A percentile compares a stretch with the other conserved stretches of the same genome.
phyloP scores from a whole-genome alignment of 2,797 vertebrate species.

The Sebastes dallii region DNA sequence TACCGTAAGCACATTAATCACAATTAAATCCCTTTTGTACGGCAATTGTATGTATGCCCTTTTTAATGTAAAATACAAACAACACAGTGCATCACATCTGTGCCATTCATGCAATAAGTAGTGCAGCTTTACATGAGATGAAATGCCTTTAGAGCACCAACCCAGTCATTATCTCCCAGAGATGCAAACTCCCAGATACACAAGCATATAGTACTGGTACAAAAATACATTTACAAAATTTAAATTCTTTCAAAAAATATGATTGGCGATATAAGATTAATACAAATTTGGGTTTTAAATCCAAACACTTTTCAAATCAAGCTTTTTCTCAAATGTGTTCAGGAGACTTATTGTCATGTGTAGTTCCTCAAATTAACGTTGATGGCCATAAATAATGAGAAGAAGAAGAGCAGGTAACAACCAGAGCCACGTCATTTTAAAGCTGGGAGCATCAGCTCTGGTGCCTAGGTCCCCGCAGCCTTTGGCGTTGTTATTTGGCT shows the following conservation, averaged over 20 bases:
- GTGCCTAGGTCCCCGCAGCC: slow-evolving; percentile 55
- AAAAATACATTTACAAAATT: neutral
- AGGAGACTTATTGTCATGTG: neutral
- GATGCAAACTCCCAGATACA: neutral
- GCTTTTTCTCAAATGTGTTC: neutral
- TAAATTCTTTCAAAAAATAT: neutral
- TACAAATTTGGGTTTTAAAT: neutral
- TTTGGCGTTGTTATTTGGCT: slow-evolving; percentile 66
- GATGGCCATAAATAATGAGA: slow-evolving; percentile 5
- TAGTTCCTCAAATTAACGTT: slow-evolving; percentile 1
- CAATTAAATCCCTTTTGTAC: neutral
- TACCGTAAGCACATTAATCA: neutral
- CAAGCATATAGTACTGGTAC: neutral
- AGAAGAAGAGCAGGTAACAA: slow-evolving; percentile 33
- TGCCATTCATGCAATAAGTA: neutral
- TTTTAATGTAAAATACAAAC: neutral
- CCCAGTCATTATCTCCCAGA: neutral
- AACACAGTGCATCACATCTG: neutral
- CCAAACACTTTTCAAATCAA: neutral
- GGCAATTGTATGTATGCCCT: neutral
- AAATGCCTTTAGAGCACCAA: neutral
- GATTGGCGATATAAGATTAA: neutral
- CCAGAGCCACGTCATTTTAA: slow-evolving; percentile 32
- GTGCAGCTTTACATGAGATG: neutral
- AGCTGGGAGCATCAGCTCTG: neutral